Percentiles rank a stretch among this genome's conserved stretches.
These are phyloP conservation scores for Athalia rosae DNA, from an alignment of 2,888 invertebrate species.

Conservation along the genomic window DNA sequence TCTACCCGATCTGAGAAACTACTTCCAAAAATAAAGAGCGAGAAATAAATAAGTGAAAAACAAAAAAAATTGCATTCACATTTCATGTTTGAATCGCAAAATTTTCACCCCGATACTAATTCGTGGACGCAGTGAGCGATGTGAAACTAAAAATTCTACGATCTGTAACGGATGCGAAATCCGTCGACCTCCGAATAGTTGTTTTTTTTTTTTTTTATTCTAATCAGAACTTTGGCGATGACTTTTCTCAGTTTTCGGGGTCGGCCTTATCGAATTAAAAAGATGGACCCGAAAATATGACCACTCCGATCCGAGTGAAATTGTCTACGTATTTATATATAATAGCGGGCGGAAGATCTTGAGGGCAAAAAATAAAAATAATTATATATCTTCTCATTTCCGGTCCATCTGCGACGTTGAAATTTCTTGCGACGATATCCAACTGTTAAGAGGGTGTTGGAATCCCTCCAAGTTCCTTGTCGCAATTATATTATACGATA, in stretches of 20 bases:
- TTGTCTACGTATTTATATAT: neutral
- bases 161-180: no score
- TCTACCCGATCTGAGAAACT: conserved; percentile 30
- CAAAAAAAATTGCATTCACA: conserved; percentile 25
- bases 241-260: no score
- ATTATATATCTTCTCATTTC: conserved; percentile 2
- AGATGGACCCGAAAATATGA: no score
- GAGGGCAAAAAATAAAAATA: no score
- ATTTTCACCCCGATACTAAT: neutral
- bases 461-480: conserved; percentile 29
- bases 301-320: no score
- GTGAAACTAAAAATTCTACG: no score
- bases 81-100: neutral
- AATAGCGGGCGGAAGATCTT: no score
- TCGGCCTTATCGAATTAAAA: no score
- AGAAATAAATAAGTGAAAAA: neutral
- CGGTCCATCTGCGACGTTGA: neutral
- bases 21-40: neutral
- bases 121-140: neutral
- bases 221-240: no score
- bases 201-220: no score
- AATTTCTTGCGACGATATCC: conserved; percentile 21
- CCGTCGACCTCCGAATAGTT: no score
- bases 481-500: conserved; percentile 34
- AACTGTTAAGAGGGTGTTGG: conserved; percentile 22